Percentiles rank a stretch among this genome's conserved stretches.
These are phyloP conservation scores for Sesia bembeciformis DNA, from an alignment of 2,888 invertebrate genomes.

Conservation along the genomic window DNA sequence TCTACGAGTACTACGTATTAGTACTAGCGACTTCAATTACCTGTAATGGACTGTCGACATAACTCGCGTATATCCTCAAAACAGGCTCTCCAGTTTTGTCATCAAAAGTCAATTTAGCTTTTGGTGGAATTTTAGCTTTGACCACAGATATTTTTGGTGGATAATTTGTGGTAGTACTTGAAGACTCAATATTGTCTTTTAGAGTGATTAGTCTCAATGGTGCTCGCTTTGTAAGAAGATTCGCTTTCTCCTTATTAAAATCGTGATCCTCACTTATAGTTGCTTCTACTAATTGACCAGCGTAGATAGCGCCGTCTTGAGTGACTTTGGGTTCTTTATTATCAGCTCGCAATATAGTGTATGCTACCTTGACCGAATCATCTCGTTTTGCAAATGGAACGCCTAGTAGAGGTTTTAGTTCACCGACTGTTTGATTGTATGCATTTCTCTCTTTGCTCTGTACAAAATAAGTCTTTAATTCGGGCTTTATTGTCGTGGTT, in stretches of 20 bases:
- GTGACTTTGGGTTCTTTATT: slow-evolving; percentile 40
- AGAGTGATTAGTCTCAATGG: slow-evolving; percentile 45
- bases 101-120: slow-evolving; percentile 57
- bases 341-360: slow-evolving; percentile 46
- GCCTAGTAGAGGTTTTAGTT: slow-evolving; percentile 43
- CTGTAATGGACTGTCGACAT: slow-evolving; percentile 45
- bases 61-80: slow-evolving; percentile 72
- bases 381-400: slow-evolving; percentile 47
- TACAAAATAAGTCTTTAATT: slow-evolving; percentile 30
- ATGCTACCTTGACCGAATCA: slow-evolving; percentile 52
- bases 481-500: slow-evolving; percentile 27
- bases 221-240: slow-evolving; percentile 37
- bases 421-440: slow-evolving; percentile 32
- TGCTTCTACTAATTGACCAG: slow-evolving; percentile 62
- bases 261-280: slow-evolving; percentile 58
- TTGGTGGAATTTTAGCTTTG: slow-evolving; percentile 58
- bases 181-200: slow-evolving; percentile 23
- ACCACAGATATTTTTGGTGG: slow-evolving; percentile 37
- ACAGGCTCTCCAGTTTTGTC: slow-evolving; percentile 64
- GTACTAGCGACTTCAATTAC: slow-evolving; percentile 18
- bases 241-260: slow-evolving; percentile 50
- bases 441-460: slow-evolving; percentile 32
- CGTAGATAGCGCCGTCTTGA: slow-evolving; percentile 46
- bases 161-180: slow-evolving; percentile 12
- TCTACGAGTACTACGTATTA: too few relatives aligned